Conservation (phyloP, 2,113 vertebrate genomes). For the Micronisus gabar region DNA sequence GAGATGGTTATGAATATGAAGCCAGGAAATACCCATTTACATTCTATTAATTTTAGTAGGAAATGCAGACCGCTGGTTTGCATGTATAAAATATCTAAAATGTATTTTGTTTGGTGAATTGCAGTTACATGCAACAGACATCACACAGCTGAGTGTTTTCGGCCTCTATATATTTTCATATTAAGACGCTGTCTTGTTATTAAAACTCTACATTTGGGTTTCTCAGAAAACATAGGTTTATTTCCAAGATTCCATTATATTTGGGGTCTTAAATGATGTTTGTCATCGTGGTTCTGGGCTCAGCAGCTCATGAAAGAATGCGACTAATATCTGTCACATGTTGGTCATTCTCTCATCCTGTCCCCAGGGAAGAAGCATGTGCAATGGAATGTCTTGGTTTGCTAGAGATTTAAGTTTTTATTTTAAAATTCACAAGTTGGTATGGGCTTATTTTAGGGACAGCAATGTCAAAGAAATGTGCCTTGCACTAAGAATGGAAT, state of each 20-base stretch:
- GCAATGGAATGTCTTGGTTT: not conserved
- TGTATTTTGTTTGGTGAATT: not conserved
- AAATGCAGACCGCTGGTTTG: not conserved
- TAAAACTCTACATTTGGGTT: not conserved
- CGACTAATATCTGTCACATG: not conserved
- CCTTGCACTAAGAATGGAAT: not conserved
- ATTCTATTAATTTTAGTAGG: not conserved
- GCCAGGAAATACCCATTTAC: not conserved
- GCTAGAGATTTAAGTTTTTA: not conserved
- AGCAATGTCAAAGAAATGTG: not conserved
- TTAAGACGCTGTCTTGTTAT: not conserved
- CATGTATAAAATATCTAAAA: not conserved
- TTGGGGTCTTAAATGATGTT: not conserved
- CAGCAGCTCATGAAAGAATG: not conserved
- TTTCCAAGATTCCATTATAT: not conserved
- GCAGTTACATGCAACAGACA: not conserved
- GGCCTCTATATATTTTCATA: not conserved
- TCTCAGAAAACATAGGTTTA: not conserved
- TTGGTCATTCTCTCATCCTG: not conserved
- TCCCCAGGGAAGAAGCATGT: not conserved
- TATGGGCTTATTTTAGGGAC: not conserved
- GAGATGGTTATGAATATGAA: not conserved
- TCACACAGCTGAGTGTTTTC: not conserved
- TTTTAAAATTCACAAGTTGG: not conserved
- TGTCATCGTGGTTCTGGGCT: not conserved